Percentiles rank a stretch among this genome's conserved stretches.
Evolutionary conservation across 2,113 vertebrate genomes (phyloP).

Genomic region (Ramphastos sulfuratus): DNA sequence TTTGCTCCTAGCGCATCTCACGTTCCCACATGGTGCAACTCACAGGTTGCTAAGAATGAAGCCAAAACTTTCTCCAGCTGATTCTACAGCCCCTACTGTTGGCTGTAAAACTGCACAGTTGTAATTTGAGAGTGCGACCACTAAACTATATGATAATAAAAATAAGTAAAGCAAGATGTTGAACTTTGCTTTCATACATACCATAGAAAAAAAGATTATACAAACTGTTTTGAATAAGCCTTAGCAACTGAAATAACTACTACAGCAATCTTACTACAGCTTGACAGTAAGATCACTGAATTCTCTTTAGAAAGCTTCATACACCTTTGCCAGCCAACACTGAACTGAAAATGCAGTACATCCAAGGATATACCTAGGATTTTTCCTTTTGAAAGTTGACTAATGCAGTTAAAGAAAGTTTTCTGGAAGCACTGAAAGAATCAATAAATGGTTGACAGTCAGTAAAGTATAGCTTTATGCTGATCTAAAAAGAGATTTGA

Average conservation of each 20-base stretch:
- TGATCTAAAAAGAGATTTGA: neutral
- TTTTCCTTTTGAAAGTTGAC: neutral
- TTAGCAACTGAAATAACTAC: neutral
- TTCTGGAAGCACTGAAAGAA: neutral
- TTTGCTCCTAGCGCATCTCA: neutral
- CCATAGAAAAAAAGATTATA: neutral
- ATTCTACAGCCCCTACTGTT: neutral
- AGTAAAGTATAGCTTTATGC: neutral
- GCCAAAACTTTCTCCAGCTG: neutral
- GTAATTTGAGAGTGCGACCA: neutral
- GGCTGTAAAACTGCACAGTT: neutral
- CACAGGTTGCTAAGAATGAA: neutral
- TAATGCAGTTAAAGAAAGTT: neutral
- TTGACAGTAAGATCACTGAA: neutral
- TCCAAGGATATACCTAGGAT: neutral
- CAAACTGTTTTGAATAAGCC: neutral
- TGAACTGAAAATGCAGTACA: neutral
- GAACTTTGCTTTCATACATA: neutral
- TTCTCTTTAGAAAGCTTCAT: neutral
- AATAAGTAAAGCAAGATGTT: neutral
- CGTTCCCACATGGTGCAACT: rapidly evolving
- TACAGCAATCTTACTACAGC: neutral
- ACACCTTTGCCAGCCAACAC: neutral
- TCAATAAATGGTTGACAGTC: neutral
- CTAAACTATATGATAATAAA: neutral